Conservation (phyloP, 2,888 invertebrate genomes). For the Mimas tiliae region DNA sequence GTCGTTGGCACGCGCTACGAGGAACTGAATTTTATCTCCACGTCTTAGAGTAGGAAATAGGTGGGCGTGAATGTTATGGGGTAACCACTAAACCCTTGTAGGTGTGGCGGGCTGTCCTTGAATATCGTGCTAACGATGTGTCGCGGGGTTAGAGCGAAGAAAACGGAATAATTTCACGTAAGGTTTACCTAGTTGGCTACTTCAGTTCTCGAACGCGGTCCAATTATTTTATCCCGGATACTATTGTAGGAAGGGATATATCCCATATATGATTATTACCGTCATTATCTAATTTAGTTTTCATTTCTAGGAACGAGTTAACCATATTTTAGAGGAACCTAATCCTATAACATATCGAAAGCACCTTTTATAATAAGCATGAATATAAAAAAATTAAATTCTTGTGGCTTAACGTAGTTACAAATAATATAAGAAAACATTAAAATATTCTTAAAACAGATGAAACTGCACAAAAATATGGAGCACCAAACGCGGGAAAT, state of each 20-base stretch:
- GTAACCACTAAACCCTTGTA: constrained; percentile 65
- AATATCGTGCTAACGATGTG: constrained; percentile 65
- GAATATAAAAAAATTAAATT: no score
- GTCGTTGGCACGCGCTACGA: constrained; percentile 50
- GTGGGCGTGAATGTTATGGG: constrained; percentile 45
- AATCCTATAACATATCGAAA: no score
- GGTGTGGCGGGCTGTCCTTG: constrained; percentile 72
- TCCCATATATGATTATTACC: not conserved
- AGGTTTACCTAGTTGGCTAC: constrained; percentile 34
- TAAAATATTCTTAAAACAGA: no score
- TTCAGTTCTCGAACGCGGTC: constrained; percentile 35
- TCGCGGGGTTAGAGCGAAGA: constrained; percentile 42
- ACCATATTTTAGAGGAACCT: no score
- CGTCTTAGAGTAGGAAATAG: constrained; percentile 53
- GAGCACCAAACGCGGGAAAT: not conserved
- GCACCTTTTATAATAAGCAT: no score
- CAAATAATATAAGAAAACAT: no score
- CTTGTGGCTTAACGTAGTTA: no score
- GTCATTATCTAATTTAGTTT: no score
- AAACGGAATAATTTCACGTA: constrained; percentile 47
- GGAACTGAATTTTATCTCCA: constrained; percentile 53
- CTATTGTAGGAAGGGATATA: not conserved
- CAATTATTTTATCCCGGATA: not conserved
- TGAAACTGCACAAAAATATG: no score
- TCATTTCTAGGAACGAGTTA: no score